Evolutionary conservation across 2,113 vertebrate genomes (phyloP).

Genomic region (Phocoena phocoena): DNA sequence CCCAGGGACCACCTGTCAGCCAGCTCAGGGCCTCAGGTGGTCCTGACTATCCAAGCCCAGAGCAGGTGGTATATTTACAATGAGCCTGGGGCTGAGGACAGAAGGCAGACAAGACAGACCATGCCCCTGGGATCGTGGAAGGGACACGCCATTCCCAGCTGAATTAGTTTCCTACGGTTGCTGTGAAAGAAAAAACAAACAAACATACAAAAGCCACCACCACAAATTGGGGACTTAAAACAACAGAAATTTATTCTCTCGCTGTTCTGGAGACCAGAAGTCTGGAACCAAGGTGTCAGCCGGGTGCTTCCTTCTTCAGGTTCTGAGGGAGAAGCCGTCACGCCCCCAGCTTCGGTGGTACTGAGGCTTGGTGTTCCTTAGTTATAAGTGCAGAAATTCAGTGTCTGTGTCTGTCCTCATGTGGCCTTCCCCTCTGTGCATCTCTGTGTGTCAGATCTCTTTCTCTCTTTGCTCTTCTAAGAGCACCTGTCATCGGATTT

Average conservation of each 20-base stretch:
- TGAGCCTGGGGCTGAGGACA: not conserved
- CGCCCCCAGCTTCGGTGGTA: not conserved
- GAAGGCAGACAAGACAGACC: not conserved
- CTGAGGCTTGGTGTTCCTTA: not conserved
- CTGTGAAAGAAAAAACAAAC: not conserved
- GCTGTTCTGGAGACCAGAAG: not conserved
- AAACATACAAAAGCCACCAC: not conserved
- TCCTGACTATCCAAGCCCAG: too few relatives aligned
- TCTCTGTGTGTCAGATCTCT: not conserved
- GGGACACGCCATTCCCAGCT: not conserved
- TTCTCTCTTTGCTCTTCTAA: not conserved
- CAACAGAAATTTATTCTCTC: not conserved
- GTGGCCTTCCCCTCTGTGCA: not conserved
- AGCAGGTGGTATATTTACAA: not conserved
- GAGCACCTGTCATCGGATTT: not conserved
- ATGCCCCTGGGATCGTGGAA: not conserved
- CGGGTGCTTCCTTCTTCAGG: not conserved
- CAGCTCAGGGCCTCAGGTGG: not conserved
- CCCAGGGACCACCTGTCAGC: not conserved
- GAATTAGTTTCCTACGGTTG: not conserved
- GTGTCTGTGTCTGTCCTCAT: not conserved
- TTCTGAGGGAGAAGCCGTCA: not conserved
- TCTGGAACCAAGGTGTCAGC: not conserved
- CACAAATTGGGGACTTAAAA: not conserved
- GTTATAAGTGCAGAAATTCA: not conserved